phyloP scores from a whole-genome alignment of 2,888 invertebrate genomes.

The Eupithecia pulchellata region DNA sequence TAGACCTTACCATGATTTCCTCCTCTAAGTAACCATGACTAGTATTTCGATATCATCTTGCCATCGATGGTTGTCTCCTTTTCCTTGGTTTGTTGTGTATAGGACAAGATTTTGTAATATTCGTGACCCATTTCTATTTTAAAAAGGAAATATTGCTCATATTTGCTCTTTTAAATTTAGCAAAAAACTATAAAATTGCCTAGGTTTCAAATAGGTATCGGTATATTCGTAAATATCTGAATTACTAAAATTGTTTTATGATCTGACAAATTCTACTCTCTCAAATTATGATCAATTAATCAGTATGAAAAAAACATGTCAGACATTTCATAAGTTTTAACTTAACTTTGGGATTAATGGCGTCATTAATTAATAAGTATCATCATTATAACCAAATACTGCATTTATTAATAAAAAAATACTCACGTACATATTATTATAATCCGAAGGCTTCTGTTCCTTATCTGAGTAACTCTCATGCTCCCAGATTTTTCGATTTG shows the following conservation, averaged over 20 bases:
- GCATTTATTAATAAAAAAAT: background rate
- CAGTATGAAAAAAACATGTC: background rate
- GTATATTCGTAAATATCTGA: background rate
- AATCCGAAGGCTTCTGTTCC: background rate
- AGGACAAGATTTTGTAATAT: too few species aligned
- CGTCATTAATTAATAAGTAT: background rate
- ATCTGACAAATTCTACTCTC: too few species aligned
- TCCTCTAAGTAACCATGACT: too few species aligned
- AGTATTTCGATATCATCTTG: too few species aligned
- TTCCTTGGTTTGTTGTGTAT: too few species aligned
- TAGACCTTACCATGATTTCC: too few species aligned
- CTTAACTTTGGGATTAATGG: background rate
- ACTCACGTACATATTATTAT: background rate
- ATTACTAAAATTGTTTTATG: too few species aligned
- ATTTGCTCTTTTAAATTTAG: background rate
- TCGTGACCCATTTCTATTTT: too few species aligned
- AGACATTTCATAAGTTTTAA: background rate
- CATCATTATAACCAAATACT: background rate
- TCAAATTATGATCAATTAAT: too few species aligned
- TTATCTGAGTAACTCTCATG: constrained; percentile 38
- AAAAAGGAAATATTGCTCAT: background rate
- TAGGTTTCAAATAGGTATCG: background rate
- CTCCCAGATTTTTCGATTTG: constrained; percentile 71
- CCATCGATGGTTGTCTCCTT: too few species aligned
- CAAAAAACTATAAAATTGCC: background rate